A percentile compares a stretch with the other conserved stretches of the same genome.
Conservation (phyloP, 2,888 invertebrate genomes). For the Limnephilus rhombicus region DNA sequence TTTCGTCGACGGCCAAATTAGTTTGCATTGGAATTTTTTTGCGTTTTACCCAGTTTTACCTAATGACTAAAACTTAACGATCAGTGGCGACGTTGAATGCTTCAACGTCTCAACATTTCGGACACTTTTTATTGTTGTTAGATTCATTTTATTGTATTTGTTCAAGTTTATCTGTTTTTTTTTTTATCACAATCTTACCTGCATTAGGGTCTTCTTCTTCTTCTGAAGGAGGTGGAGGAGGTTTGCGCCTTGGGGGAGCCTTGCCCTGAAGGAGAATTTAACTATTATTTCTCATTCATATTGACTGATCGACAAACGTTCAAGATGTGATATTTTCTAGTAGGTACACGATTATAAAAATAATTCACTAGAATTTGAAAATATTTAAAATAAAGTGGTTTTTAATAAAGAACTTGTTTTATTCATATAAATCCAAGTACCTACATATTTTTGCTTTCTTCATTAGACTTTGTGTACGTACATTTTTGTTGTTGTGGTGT, state of each 20-base stretch:
- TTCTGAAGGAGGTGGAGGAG: constrained; percentile 52
- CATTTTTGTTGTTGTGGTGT: background rate
- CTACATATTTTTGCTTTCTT: background rate
- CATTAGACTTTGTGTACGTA: background rate
- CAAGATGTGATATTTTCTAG: background rate
- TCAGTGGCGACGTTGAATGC: no score
- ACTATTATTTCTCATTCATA: background rate
- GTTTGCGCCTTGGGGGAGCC: constrained; percentile 50
- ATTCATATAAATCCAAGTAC: background rate
- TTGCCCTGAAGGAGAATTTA: constrained; percentile 38
- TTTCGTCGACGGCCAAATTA: no score
- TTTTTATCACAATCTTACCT: background rate
- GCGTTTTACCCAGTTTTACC: no score
- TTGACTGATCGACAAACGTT: background rate
- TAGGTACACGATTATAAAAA: background rate
- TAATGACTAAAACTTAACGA: no score
- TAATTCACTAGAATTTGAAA: no score
- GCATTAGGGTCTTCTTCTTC: constrained; percentile 45
- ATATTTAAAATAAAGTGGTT: no score
- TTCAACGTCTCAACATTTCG: no score
- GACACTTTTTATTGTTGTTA: no score
- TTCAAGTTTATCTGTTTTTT: no score
- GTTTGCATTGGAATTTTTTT: no score
- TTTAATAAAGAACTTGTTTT: no score
- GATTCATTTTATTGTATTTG: no score